phyloP scores from a whole-genome alignment of 2,797 vertebrate species.

The Myioborus miniatus region DNA sequence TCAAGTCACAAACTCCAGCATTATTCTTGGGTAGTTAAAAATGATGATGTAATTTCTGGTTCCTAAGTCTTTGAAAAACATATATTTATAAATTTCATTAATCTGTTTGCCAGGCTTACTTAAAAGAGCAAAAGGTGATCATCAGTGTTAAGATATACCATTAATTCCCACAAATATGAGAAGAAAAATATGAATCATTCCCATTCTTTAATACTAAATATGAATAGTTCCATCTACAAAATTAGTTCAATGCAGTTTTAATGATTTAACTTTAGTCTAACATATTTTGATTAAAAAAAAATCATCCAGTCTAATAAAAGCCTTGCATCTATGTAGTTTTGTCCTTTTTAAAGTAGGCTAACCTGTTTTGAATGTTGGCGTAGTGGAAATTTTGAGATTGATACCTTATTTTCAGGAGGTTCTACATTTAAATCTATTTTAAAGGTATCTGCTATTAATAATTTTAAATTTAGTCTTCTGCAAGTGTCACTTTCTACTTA shows the following conservation, averaged over 20 bases:
- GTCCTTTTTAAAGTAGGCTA: neutral
- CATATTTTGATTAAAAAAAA: neutral
- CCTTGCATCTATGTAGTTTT: neutral
- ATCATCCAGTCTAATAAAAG: neutral
- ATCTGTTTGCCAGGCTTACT: neutral
- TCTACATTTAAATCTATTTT: neutral
- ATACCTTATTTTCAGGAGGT: neutral
- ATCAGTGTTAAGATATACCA: neutral
- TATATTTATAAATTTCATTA: accelerated
- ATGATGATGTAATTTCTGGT: neutral
- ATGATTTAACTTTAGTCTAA: neutral
- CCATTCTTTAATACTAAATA: neutral
- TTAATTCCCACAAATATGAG: neutral
- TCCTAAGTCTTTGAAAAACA: neutral
- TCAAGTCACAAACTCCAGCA: neutral
- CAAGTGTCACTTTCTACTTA: neutral
- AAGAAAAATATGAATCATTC: neutral
- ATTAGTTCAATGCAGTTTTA: neutral
- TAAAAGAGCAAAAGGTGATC: neutral
- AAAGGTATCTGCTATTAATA: neutral
- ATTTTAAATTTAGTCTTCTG: neutral
- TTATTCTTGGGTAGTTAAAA: neutral
- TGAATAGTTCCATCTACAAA: neutral
- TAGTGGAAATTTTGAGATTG: neutral
- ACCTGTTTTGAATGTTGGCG: neutral